phyloP scores from a whole-genome alignment of 2,113 vertebrate species.

The Emydocephalus ijimae region DNA sequence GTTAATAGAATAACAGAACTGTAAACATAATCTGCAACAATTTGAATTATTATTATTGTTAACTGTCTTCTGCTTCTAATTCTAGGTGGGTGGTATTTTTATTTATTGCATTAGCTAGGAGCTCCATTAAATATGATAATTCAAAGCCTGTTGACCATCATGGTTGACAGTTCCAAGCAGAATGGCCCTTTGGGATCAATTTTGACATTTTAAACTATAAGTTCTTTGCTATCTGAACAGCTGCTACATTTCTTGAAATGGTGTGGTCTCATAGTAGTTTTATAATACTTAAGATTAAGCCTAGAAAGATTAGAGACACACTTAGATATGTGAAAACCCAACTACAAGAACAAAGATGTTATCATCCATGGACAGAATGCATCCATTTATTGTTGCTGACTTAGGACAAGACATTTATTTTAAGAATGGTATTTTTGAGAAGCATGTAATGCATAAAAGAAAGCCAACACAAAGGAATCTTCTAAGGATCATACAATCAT shows the following conservation, averaged over 20 bases:
- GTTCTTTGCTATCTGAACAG: background rate
- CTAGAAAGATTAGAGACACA: slow-evolving; percentile 29
- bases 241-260: slow-evolving; percentile 4
- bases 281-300: background rate
- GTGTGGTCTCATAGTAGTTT: slow-evolving; percentile 1
- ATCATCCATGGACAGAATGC: background rate
- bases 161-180: background rate
- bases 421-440: slow-evolving; percentile 22
- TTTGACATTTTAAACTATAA: background rate
- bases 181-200: background rate
- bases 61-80: background rate
- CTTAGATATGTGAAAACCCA: slow-evolving; percentile 1
- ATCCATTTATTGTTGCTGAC: slow-evolving; percentile 10
- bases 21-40: background rate
- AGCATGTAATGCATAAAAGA: slow-evolving; percentile 9
- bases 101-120: background rate
- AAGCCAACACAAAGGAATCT: slow-evolving; percentile 17
- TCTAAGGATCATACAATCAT: slow-evolving; percentile 38
- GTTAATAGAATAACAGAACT: background rate
- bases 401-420: background rate
- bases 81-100: background rate
- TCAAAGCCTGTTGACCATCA: background rate
- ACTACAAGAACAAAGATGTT: slow-evolving; percentile 20
- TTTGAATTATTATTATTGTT: background rate
- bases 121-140: background rate